A percentile compares a stretch with the other conserved stretches of the same genome.
Conservation (phyloP, 2,888 invertebrate genomes). For the Exocentrus adspersus region DNA sequence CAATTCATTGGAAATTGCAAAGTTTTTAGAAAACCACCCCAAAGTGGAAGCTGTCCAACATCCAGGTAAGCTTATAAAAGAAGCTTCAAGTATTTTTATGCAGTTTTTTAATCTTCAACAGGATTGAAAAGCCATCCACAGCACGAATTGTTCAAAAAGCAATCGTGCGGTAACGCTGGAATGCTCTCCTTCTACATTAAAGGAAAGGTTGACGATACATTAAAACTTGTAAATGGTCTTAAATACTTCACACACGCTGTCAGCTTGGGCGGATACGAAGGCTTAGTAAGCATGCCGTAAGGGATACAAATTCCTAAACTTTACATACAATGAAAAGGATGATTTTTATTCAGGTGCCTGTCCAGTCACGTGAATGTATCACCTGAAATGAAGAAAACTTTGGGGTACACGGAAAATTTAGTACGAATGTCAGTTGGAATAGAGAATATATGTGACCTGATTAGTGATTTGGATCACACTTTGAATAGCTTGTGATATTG, state of each 20-base stretch:
- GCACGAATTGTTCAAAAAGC: constrained; percentile 77
- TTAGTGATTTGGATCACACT: constrained; percentile 83
- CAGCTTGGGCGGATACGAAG: constrained; percentile 92
- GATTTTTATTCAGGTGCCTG: constrained; percentile 68
- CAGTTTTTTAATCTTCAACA: constrained; percentile 54
- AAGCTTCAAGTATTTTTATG: too few species aligned
- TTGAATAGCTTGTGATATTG: constrained; percentile 62
- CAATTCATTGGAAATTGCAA: constrained; percentile 78
- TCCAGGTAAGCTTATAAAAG: constrained; percentile 76
- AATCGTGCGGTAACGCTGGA: constrained; percentile 86
- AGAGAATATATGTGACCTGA: constrained; percentile 83
- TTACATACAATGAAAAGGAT: background rate
- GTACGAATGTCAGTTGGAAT: constrained; percentile 88
- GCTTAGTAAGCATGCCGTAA: constrained; percentile 90
- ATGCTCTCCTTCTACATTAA: constrained; percentile 86
- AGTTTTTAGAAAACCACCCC: constrained; percentile 80
- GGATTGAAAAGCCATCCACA: constrained; percentile 86
- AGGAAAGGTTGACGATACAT: constrained; percentile 75
- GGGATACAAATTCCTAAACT: background rate
- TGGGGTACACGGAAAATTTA: constrained; percentile 84
- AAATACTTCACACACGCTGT: constrained; percentile 88
- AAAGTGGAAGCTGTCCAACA: constrained; percentile 79
- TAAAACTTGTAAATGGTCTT: constrained; percentile 75
- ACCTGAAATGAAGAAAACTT: constrained; percentile 71
- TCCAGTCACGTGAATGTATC: constrained; percentile 97